Base-by-base conservation (phyloP, 2,888 invertebrate species). In the Nasonovia ribisnigri region DNA sequence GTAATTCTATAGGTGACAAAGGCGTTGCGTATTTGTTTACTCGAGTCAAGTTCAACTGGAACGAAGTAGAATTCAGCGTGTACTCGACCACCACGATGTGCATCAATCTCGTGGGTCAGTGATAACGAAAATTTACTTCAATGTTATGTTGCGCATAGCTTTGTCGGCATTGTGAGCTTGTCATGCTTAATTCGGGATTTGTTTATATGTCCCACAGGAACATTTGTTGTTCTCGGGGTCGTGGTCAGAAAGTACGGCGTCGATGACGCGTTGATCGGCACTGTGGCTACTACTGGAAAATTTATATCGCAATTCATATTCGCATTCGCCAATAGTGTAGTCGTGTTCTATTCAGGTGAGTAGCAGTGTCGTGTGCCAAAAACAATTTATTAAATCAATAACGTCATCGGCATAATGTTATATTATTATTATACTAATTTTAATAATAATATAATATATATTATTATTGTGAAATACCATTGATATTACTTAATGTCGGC, bases 81-180 rank as follows among this genome's bases (percentile, higher is more conserved):
- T 98, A 97, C 95, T 98, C 98, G 36, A 98, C 98, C 8, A 98
- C 98, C 95, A 97, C 97, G 94, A 98, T 98, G 97, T 96, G 98
- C 95, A 98, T 98, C 94, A 98, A 97, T 95, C 96, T 98, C 95
- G 96, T 97, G 95, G 98, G 98, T 98, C 96, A 42, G 88, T 77
- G 29, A 8, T 5, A 2, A 36, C 4, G 13, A n/a, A 24, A 29
- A 51, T 26, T 29, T 43, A 84, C 36, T 42, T 51, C 26, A 67
- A 16, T 16, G n/a, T n/a, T 16, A 16, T 5, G 1, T 16, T 16
- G n/a, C 16, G 3, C 0, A 67, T n/a, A 36, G 16, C 16, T 16
- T n/a, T n/a, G 13, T 67, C 6, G n/a, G 36, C 36, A 36, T 77
- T 77, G 20, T 77, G 36, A 67, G 6, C 6, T 16, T 6, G n/a